Base-by-base conservation (phyloP, 2,888 invertebrate species). In the Temnothorax rugatulus region DNA sequence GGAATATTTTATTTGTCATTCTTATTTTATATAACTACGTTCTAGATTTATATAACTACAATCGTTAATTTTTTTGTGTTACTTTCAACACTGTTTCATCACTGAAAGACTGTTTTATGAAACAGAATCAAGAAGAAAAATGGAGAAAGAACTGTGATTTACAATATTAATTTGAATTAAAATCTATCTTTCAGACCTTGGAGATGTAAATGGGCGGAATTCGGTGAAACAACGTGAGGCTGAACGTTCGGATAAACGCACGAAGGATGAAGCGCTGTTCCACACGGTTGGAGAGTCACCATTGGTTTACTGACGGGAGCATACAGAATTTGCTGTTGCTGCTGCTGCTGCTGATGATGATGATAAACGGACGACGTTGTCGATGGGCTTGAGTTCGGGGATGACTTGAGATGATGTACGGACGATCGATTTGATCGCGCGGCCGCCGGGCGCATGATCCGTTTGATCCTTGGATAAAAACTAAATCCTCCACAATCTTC, bases 371-470 rank as follows among this genome's bases (percentile, higher is more conserved):
- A 64, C 13, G 91, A 59, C 7, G 91, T 84, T 57, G 89, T 57
- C 50, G 92, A 84, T 18, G 90, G 64, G 52, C 88, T 63, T 59
- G 88, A 85, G 18, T 85, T 85, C 57, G 89, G 68, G n/a, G 89
- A 86, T 81, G 73, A 59, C 21, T 59, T 71, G 13, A 71, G 9
- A 38, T 79, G 34, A 86, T 89, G 88, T 79, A 85, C 83, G 54
- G 76, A 89, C 87, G 93, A 92, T 91, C 92, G 92, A 87, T 87
- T 92, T 75, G 91, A 89, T 89, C 92, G 92, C 69, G 90, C 88
- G 84, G 91, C 90, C 76, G 92, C 85, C 73, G 93, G 91, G 90
- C 93, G 92, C 93, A 93, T 93, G 92, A 90, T 94, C 91, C 88
- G 87, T 87, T 87, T 86, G 84, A 87, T 87, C 68, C 74, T 54